Evolutionary conservation across 2,113 vertebrate genomes (phyloP).

Genomic region (Pyxicephalus adspersus): DNA sequence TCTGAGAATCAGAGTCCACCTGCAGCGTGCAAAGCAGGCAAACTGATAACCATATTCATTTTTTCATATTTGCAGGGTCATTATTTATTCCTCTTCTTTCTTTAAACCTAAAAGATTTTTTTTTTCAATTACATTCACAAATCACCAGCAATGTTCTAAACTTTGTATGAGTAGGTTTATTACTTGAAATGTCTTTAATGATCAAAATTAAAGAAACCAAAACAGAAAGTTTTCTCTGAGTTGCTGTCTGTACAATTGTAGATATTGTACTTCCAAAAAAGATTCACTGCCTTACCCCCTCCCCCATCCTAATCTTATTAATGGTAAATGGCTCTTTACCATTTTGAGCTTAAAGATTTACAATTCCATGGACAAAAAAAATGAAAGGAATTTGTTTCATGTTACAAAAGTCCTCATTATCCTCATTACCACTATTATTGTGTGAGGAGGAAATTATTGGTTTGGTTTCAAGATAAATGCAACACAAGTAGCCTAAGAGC

Average conservation of each 20-base stretch:
- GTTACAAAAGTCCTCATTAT: slow-evolving; percentile 52
- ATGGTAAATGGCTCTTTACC: slow-evolving; percentile 1
- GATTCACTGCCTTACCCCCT: slow-evolving; percentile 10
- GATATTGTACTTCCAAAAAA: slow-evolving; percentile 2
- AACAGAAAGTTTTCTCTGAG: background rate
- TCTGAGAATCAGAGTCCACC: slow-evolving; percentile 67
- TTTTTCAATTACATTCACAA: background rate
- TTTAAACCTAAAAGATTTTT: background rate
- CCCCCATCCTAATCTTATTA: slow-evolving; percentile 43
- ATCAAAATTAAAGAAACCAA: background rate
- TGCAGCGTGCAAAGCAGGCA: slow-evolving; percentile 60
- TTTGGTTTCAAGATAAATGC: slow-evolving; percentile 9
- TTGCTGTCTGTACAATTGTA: background rate
- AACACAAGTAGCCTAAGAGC: background rate
- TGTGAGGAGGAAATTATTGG: slow-evolving; percentile 37
- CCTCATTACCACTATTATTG: slow-evolving; percentile 41
- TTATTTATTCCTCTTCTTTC: background rate
- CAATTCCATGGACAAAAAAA: slow-evolving; percentile 49
- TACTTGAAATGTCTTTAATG: no score
- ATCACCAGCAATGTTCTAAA: no score
- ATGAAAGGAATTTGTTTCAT: slow-evolving; percentile 55
- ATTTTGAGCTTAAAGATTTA: slow-evolving; percentile 39
- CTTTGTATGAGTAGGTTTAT: no score
- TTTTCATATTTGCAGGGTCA: background rate
- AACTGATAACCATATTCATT: background rate